A percentile compares a stretch with the other conserved stretches of the same genome.
Evolutionary conservation across 2,888 invertebrate genomes (phyloP).

Genomic region (Nemapogon koenigi): DNA sequence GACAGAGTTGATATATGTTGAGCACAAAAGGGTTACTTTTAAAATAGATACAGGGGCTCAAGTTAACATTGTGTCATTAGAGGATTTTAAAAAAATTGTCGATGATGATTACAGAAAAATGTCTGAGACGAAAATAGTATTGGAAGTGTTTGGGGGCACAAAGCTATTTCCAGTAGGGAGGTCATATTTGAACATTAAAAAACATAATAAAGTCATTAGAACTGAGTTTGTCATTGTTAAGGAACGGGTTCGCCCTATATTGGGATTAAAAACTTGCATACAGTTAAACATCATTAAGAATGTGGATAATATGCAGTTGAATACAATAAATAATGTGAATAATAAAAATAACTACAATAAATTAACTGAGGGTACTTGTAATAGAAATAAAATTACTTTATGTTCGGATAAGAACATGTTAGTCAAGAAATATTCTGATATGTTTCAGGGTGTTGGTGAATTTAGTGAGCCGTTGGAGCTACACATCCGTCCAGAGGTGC

Average conservation of each 20-base stretch:
- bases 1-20: too few relatives aligned
- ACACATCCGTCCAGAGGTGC: conserved; percentile 5
- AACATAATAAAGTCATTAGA: background rate
- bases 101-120: conserved; percentile 13
- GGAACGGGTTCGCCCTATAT: conserved; percentile 5
- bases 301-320: too few relatives aligned
- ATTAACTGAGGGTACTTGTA: too few relatives aligned
- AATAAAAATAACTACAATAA: too few relatives aligned
- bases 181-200: background rate
- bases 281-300: conserved; percentile 4
- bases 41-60: background rate
- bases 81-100: conserved; percentile 11
- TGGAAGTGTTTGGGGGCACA: conserved; percentile 9
- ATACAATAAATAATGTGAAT: too few relatives aligned
- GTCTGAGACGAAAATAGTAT: conserved; percentile 14
- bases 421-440: conserved; percentile 3
- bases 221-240: conserved; percentile 9
- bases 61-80: background rate
- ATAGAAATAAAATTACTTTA: background rate
- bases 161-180: background rate
- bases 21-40: too few relatives aligned
- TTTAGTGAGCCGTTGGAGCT: conserved; percentile 14
- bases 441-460: conserved; percentile 12
- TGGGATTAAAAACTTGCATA: conserved; percentile 4
- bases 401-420: background rate